Percentiles rank a stretch among this genome's conserved stretches.
phyloP scores from a whole-genome alignment of 2,797 vertebrate genomes.

The Strix occidentalis region DNA sequence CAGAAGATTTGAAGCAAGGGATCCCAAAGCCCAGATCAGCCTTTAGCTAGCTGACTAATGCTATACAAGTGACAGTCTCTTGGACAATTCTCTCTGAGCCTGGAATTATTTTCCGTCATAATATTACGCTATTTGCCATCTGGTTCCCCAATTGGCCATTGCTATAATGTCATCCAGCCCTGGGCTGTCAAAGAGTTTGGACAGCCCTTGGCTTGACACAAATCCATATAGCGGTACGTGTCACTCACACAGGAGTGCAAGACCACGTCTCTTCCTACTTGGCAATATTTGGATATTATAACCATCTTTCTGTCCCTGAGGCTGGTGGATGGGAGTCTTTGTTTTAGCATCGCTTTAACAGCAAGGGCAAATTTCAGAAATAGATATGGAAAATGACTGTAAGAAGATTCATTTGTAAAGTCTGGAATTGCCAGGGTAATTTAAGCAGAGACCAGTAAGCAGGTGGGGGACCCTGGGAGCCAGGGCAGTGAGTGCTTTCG shows the following conservation, averaged over 20 bases:
- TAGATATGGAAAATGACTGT: not conserved
- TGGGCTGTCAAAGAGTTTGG: not conserved
- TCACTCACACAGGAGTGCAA: not conserved
- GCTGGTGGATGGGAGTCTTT: not conserved
- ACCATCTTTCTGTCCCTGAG: not conserved
- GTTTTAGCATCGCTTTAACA: not conserved
- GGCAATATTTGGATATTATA: not conserved
- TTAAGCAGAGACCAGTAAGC: not conserved
- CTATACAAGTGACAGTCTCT: not conserved
- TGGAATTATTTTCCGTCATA: not conserved
- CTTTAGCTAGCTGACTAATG: not conserved
- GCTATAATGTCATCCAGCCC: not conserved
- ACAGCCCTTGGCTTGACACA: not conserved
- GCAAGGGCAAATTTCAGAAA: conserved; percentile 19
- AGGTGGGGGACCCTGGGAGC: not conserved
- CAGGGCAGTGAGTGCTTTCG: not conserved
- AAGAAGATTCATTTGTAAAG: conserved; percentile 2
- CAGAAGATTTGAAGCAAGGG: not conserved
- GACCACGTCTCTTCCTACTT: not conserved
- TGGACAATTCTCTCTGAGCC: not conserved
- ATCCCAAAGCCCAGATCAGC: not conserved
- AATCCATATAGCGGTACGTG: not conserved
- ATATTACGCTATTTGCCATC: conserved; percentile 10
- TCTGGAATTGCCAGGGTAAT: not conserved
- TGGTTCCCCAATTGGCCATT: not conserved